Base-by-base conservation (phyloP, 2,888 invertebrate species). In the Margaritifera margaritifera region DNA sequence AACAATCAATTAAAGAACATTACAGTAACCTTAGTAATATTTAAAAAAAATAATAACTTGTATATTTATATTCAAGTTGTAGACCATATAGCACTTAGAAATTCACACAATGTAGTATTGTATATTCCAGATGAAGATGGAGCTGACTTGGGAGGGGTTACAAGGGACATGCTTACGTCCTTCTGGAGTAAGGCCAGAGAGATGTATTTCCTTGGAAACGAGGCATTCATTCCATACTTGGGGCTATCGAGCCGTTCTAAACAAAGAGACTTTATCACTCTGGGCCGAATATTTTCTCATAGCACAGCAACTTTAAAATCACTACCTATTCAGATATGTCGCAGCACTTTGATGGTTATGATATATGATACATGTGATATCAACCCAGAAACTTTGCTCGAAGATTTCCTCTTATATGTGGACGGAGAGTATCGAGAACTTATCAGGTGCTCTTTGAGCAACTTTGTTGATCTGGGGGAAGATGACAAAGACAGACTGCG, bases 241-340 rank as follows among this genome's bases (percentile, higher is more conserved):
- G 50, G 22, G 31, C 53, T 64, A 0, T n/a, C n/a, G 15, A 31
- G 15, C 18, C 50, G 56, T 56, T 27, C 31, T n/a, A 64, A 42
- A n/a, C 42, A 55, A 27, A 25, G 42, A 11, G 42, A 55, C 11
- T 64, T 64, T 27, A 50, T 64, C 2, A 64, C 64, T 6, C 55
- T 64, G 6, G 64, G 64, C 24, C 64, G 56, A 56, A 55, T 64
- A 64, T 55, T 64, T 51, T 55, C 64, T n/a, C 64, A 64, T 15
- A 25, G 24, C 18, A 55, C 64, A 42, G 42, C 64, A 1, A n/a
- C 56, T n/a, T 56, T 64, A 11, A 64, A 64, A 25, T 42, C 55
- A 6, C 55, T 64, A 27, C 64, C 64, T 3, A 53, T 64, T 3
- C 64, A 64, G 22, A 64, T 63, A 20, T 64, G 64, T 31, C 53